phyloP scores from a whole-genome alignment of 2,888 invertebrate species.

The Trichopoda pennipes region DNA sequence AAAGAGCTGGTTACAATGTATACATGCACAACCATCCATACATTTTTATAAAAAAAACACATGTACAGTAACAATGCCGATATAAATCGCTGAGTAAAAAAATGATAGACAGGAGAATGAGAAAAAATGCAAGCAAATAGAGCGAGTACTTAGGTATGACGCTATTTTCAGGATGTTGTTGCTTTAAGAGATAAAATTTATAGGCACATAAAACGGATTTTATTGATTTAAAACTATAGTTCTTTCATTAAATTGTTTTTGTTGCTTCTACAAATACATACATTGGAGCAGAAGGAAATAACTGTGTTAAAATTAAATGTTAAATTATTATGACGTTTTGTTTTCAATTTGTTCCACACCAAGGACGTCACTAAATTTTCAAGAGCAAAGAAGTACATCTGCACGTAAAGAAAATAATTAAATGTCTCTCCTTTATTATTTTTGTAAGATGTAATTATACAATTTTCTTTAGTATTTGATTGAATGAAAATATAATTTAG shows the following conservation, averaged over 20 bases:
- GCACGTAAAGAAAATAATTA: too few species aligned
- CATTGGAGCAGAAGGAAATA: not conserved
- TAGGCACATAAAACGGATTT: constrained; percentile 43
- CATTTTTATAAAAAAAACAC: not conserved
- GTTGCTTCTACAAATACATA: not conserved
- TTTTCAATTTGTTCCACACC: too few species aligned
- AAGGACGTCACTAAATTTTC: too few species aligned
- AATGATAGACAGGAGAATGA: constrained; percentile 14
- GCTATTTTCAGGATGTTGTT: constrained; percentile 52
- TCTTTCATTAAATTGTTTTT: not conserved
- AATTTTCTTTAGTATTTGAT: not conserved
- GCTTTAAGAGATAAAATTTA: constrained; percentile 45
- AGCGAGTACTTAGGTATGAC: constrained; percentile 40
- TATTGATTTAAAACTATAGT: constrained; percentile 49
- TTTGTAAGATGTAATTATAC: not conserved
- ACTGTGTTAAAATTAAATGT: not conserved
- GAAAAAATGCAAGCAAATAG: not conserved
- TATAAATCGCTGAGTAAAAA: not conserved
- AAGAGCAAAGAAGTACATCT: too few species aligned
- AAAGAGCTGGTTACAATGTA: constrained; percentile 7
- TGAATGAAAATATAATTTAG: not conserved
- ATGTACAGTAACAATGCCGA: not conserved
- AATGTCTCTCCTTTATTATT: too few species aligned
- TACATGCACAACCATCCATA: not conserved
- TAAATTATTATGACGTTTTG: not conserved